A percentile compares a stretch with the other conserved stretches of the same genome.
Conservation (phyloP, 2,113 vertebrate genomes). For the Gasterosteus nipponicus region DNA sequence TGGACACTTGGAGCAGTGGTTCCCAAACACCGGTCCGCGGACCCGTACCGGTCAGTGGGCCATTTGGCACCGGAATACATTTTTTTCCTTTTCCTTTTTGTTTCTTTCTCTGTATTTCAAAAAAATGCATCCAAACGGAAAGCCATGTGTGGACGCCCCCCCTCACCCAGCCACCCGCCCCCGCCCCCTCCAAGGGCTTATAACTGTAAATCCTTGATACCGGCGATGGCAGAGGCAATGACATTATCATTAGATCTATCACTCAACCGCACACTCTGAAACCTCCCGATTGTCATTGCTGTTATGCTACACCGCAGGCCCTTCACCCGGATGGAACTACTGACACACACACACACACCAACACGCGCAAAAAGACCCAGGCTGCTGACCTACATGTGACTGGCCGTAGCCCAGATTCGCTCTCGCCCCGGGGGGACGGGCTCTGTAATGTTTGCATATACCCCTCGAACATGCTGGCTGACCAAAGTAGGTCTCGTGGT, state of each 20-base stretch:
- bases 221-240: conserved; percentile 42
- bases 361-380: conserved; percentile 54
- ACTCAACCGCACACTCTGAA: conserved; percentile 33
- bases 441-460: conserved; percentile 65
- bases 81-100: too few relatives aligned
- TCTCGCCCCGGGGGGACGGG: conserved; percentile 66
- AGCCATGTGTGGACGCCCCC: conserved; percentile 9
- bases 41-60: too few relatives aligned
- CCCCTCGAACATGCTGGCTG: conserved; percentile 49
- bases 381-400: conserved; percentile 81
- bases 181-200: background rate
- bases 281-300: conserved; percentile 50
- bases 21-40: too few relatives aligned
- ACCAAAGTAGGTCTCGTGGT: conserved; percentile 70
- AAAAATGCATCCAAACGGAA: conserved; percentile 14
- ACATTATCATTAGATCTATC: conserved; percentile 61
- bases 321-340: conserved; percentile 60
- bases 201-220: conserved; percentile 42
- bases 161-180: too few relatives aligned
- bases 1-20: conserved; percentile 24
- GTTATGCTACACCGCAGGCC: conserved; percentile 47
- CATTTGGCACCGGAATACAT: too few relatives aligned
- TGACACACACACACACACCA: conserved; percentile 23
- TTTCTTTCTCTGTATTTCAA: too few relatives aligned
- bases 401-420: conserved; percentile 74